Percentiles rank a stretch among this genome's conserved stretches.
Evolutionary conservation across 2,113 vertebrate species (phyloP).

Genomic region (Xenopus borealis): DNA sequence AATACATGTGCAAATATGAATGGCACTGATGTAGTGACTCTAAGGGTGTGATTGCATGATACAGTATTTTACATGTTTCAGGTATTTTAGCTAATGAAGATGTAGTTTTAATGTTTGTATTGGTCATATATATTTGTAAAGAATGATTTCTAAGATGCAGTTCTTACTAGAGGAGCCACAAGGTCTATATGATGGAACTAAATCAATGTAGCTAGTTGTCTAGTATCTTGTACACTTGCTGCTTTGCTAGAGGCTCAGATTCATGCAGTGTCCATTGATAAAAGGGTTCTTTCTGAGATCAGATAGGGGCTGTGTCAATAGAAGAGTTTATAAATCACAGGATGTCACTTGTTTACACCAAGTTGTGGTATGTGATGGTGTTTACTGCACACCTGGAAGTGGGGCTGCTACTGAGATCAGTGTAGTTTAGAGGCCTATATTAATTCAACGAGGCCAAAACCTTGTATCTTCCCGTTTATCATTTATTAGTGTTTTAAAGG

Average conservation of each 20-base stretch:
- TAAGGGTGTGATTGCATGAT: too few species aligned
- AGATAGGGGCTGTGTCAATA: slow-evolving; percentile 37
- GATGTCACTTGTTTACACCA: slow-evolving; percentile 21
- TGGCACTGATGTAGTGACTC: too few species aligned
- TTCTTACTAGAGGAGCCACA: too few species aligned
- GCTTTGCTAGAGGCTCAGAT: not conserved
- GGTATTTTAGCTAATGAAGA: too few species aligned
- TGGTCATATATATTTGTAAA: too few species aligned
- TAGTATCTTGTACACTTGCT: not conserved
- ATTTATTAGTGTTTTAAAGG: not conserved
- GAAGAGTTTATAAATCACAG: slow-evolving; percentile 40
- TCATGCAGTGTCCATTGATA: not conserved
- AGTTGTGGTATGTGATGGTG: slow-evolving; percentile 9
- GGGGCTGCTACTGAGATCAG: not conserved
- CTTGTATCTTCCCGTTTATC: not conserved
- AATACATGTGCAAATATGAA: too few species aligned
- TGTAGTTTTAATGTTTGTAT: too few species aligned
- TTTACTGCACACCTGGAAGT: slow-evolving; percentile 13
- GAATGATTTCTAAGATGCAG: too few species aligned
- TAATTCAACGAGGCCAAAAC: not conserved
- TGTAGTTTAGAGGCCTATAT: not conserved
- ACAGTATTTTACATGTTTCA: too few species aligned
- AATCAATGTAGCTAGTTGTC: too few species aligned
- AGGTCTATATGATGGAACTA: too few species aligned
- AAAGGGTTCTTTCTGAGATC: slow-evolving; percentile 18